Evolutionary conservation across 2,797 vertebrate genomes (phyloP), one percentile per base, ranked within the genome.

Genomic region (Cyprinella venusta): DNA sequence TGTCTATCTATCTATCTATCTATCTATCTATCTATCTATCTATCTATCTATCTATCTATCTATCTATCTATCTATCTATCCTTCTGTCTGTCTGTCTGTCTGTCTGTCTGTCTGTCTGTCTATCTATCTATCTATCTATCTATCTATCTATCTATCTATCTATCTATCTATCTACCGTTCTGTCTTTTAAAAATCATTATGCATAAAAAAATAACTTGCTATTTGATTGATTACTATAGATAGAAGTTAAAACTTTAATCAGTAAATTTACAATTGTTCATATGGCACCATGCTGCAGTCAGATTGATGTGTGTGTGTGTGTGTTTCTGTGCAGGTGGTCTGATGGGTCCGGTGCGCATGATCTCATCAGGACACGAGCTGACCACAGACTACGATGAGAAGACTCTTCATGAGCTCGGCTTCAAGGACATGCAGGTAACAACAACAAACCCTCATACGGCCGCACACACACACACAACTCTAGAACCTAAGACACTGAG

Each of bases 371-470:
- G 98, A 59, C 98, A 99, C 36, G 98, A 99, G 48, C 94, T 99
- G 86, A 99, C 98, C 87, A 99, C 98, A 0, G 98, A 99, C 92
- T 99, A 99, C 19, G 98, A 99, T 88, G 98, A 99, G 91, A 99
- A 99, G 89, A 99, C 98, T 0, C 97, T 99, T 71, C 97, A 99
- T 52, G 98, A 99, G 85, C 91, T 99, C 88, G 98, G 98, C 38
- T 99, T 99, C 90, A 99, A 99, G 90, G 98, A 99, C 92, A 99
- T 99, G 98, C 98, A 99, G 98, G 98, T 98, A 92, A 48, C 84
- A 0, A 0, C 9, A 18, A 38, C 63, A 36, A 16, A 50, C 45
- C 45, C 42, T 24, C 19, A 4, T 3, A 10, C 45, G 9, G 13
- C 2, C n/a, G 5, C 36, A 7, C 26, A 16, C 36, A 7, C 26